Base-by-base conservation (phyloP, 2,113 vertebrate genomes). In the Pipa parva region DNA sequence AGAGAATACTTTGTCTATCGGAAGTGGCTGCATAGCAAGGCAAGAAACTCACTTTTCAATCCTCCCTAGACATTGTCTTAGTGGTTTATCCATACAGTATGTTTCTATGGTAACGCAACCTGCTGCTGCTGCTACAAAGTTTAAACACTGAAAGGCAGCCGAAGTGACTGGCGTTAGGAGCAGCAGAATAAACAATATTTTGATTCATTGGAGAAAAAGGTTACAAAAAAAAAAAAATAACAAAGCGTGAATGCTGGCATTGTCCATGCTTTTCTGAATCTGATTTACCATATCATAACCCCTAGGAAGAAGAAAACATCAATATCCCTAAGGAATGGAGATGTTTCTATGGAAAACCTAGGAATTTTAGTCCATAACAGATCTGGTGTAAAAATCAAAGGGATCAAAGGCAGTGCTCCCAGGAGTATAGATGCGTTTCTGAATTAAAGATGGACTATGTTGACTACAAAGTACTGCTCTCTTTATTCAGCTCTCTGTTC, bases 241-340 rank as follows among this genome's bases (percentile, higher is more conserved):
- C 57, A 61, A 33, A 39, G 84, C 83, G 76, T 97, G 92, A 97
- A 97, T 92, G 85, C 88, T 69, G 81, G 83, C 81, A 93, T 97
- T 97, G 96, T 97, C 85, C 83, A 62, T 64, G 87, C 87, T 88
- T 92, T 93, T 95, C 86, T 89, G 84, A 89, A 85, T 93, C 88
- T 94, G 95, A 97, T 97, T 95, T 89, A 97, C 93, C 95, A 95
- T 96, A 95, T 97, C 96, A 97, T 95, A 95, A 96, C 96, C 94
- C 96, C 94, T 84, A 92, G 90, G 90, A 94, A 82, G 95, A 94
- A 93, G 93, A 97, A 95, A 95, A 95, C 95, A 97, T 98, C 93
- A 98, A 97, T 97, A 96, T 99, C 91, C 92, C 83, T 75, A 86
- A 85, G 92, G 88, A 93, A 95, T 92, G 90, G 90, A 91, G 90